Evolutionary conservation across 2,797 vertebrate species (phyloP), one percentile per base, ranked within the genome.

Genomic region (Odontamblyopus rebecca): DNA sequence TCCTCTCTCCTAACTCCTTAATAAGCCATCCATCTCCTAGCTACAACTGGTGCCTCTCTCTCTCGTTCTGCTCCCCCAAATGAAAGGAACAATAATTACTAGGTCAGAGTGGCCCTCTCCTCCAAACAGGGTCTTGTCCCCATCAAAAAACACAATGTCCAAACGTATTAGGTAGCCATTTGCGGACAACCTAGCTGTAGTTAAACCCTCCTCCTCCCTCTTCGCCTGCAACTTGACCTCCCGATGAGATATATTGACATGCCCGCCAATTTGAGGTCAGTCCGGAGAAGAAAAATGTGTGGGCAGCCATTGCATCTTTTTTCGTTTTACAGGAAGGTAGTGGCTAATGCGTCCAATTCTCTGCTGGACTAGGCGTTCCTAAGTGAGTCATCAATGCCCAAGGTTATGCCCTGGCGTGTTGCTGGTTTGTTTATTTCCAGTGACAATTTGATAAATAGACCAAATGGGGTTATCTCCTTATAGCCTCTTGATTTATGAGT

Each of bases 91-190:
- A 89, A 93, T 92, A 92, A 93, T 93, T 91, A 91, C 60, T 72
- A 81, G 88, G 85, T 89, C 93, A 84, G 84, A 92, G 90, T 91
- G 86, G 87, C 87, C 82, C 82, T 68, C 84, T 86, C 91, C 80
- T 88, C 86, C 87, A 89, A 91, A 91, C 89, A 73, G 89, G 93
- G 89, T 90, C 91, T 76, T 59, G 82, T 93, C 70, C n/a, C 86
- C 86, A 93, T 92, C 92, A 92, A 90, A 93, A 93, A 93, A 93
- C 92, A 92, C 88, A 89, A 88, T 89, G 90, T 90, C 88, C 90
- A 90, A 93, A 88, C 89, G 89, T 91, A 94, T 94, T 93, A 94
- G 91, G 90, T 83, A 88, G 89, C 93, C 90, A 93, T 94, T 94
- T 93, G 92, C 70, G 86, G 88, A 90, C 80, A 26, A 87, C 85